phyloP scores from a whole-genome alignment of 2,888 invertebrate genomes.

The Thyatira batis region DNA sequence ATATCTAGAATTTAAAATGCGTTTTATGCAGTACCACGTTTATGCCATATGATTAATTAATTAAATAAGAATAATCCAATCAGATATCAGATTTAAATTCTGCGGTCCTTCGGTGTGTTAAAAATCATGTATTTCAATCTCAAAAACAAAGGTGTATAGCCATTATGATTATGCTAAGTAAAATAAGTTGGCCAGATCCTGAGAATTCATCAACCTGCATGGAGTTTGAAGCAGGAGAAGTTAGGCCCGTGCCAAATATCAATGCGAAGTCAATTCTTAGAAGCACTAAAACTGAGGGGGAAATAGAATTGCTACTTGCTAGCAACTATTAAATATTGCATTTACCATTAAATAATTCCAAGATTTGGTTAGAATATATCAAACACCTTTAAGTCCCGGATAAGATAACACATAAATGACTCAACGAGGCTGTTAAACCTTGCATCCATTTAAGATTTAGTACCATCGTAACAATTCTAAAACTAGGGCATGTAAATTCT shows the following conservation, averaged over 20 bases:
- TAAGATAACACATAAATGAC: background rate
- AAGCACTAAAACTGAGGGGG: background rate
- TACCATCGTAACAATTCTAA: background rate
- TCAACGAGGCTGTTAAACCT: background rate
- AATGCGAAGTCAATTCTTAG: background rate
- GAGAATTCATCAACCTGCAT: background rate
- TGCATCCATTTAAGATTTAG: background rate
- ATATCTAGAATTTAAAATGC: too few species aligned
- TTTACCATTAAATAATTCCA: background rate
- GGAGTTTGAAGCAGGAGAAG: background rate
- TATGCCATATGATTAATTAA: too few species aligned
- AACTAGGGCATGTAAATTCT: too few species aligned
- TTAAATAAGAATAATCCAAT: too few species aligned
- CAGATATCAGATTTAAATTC: too few species aligned
- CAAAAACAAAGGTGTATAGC: too few species aligned
- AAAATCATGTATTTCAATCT: too few species aligned
- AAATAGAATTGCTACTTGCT: slow-evolving; percentile 1
- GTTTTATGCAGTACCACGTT: too few species aligned
- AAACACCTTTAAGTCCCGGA: background rate
- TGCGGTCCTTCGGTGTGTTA: too few species aligned
- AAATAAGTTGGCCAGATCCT: too few species aligned
- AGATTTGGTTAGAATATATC: background rate
- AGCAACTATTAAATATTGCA: background rate
- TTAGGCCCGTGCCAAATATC: background rate
- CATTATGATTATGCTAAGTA: too few species aligned